A percentile compares a stretch with the other conserved stretches of the same genome.
These are phyloP conservation scores for Cyrtorhinus lividipennis DNA, from an alignment of 1,140 invertebrate species.

Conservation along the genomic window DNA sequence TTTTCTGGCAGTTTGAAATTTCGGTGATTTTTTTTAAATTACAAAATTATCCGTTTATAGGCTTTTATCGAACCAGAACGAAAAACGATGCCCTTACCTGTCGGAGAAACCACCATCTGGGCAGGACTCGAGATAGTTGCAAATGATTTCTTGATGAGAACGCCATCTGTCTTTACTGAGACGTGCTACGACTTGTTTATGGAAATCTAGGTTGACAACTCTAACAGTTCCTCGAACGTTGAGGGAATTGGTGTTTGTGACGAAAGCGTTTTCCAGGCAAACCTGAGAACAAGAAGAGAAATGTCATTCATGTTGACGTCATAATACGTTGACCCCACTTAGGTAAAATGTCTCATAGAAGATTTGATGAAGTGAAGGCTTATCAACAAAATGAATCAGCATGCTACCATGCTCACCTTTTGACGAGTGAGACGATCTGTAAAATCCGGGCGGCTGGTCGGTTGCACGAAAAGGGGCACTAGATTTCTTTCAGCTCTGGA, in stretches of 20 bases:
- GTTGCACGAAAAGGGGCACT: slow-evolving; percentile 69
- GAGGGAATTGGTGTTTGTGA: slow-evolving; percentile 50
- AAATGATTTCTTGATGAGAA: slow-evolving; percentile 63
- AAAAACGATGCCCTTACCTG: slow-evolving; percentile 29
- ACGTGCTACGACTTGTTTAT: slow-evolving; percentile 76
- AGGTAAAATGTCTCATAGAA: too few species aligned
- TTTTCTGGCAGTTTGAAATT: too few species aligned
- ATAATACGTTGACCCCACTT: not conserved
- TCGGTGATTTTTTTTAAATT: too few species aligned
- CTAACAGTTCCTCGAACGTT: slow-evolving; percentile 74
- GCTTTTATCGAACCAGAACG: too few species aligned
- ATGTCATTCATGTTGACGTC: too few species aligned
- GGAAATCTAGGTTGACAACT: slow-evolving; percentile 78
- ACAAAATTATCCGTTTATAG: too few species aligned
- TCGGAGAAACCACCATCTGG: slow-evolving; percentile 89
- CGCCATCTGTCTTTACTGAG: slow-evolving; percentile 78
- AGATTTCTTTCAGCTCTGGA: slow-evolving; percentile 29
- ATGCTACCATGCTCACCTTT: slow-evolving; percentile 28
- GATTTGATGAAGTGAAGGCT: too few species aligned
- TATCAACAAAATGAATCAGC: too few species aligned
- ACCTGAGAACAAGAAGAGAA: slow-evolving; percentile 33
- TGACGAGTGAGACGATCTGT: slow-evolving; percentile 54
- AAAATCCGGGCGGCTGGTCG: slow-evolving; percentile 57
- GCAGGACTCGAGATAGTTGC: slow-evolving; percentile 70
- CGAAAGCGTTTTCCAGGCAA: slow-evolving; percentile 67